Conservation (phyloP, 2,888 invertebrate species). For the Ctena decussata region DNA sequence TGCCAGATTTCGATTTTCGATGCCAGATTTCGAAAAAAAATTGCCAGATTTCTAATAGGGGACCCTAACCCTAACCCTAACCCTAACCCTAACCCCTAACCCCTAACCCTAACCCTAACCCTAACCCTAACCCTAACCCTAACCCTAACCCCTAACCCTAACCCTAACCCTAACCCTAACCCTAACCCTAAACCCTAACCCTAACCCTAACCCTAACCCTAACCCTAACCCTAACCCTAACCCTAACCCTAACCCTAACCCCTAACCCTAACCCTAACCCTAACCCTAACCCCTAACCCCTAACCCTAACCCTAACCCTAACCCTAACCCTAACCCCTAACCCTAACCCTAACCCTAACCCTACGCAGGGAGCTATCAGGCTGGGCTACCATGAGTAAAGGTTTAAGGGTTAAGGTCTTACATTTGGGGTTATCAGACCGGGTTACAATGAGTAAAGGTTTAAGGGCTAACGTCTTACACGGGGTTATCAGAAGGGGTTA, state of each 20-base stretch:
- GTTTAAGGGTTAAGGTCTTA: no score
- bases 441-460: no score
- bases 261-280: constrained; percentile 53
- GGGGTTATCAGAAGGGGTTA: no score
- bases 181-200: constrained; percentile 50
- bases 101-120: constrained; percentile 61
- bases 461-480: constrained; percentile 37
- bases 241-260: constrained; percentile 56
- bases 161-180: constrained; percentile 57
- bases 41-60: no score
- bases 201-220: constrained; percentile 54
- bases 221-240: constrained; percentile 53
- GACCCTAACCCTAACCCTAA: constrained; percentile 67
- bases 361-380: constrained; percentile 66
- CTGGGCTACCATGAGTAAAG: no score
- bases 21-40: no score
- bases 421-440: no score
- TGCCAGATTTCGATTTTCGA: no score
- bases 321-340: constrained; percentile 67
- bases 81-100: constrained; percentile 52
- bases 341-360: constrained; percentile 69
- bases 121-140: constrained; percentile 63
- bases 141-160: constrained; percentile 52
- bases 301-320: constrained; percentile 66
- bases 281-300: constrained; percentile 60